phyloP scores from a whole-genome alignment of 2,888 invertebrate genomes.

The Apantesis nais region DNA sequence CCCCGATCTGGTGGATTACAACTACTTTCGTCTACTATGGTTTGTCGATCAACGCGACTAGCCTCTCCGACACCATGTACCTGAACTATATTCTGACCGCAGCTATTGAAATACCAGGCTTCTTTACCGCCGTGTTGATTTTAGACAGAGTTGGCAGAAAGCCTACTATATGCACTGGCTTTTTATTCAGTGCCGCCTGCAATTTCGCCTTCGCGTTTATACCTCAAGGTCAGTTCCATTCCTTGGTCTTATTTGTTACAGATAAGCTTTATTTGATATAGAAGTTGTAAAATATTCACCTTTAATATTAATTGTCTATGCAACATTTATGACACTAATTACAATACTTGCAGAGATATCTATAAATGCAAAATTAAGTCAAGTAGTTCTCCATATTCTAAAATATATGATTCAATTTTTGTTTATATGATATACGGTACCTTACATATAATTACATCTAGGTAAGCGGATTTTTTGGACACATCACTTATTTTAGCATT shows the following conservation, averaged over 20 bases:
- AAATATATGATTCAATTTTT: background rate
- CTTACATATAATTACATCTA: too few species aligned
- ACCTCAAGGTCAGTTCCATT: constrained; percentile 46
- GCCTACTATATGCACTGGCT: constrained; percentile 84
- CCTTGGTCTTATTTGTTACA: background rate
- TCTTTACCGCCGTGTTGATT: constrained; percentile 85
- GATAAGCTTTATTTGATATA: background rate
- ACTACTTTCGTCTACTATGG: constrained; percentile 93
- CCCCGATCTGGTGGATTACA: constrained; percentile 92
- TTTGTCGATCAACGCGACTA: constrained; percentile 90
- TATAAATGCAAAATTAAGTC: background rate
- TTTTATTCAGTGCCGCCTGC: constrained; percentile 85
- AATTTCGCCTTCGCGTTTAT: constrained; percentile 73
- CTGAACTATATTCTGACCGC: constrained; percentile 89
- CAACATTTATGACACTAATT: background rate
- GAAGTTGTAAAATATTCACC: background rate
- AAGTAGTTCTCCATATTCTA: background rate
- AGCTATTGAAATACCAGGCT: constrained; percentile 90
- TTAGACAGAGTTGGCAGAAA: constrained; percentile 88
- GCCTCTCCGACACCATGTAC: constrained; percentile 90
- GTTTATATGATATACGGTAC: background rate
- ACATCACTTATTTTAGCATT: too few species aligned
- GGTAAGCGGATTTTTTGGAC: too few species aligned
- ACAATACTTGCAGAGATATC: background rate
- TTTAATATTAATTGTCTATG: background rate